These are phyloP conservation scores for Dicranocentrus wangi DNA, from an alignment of 2,888 invertebrate genomes.

Conservation along the genomic window DNA sequence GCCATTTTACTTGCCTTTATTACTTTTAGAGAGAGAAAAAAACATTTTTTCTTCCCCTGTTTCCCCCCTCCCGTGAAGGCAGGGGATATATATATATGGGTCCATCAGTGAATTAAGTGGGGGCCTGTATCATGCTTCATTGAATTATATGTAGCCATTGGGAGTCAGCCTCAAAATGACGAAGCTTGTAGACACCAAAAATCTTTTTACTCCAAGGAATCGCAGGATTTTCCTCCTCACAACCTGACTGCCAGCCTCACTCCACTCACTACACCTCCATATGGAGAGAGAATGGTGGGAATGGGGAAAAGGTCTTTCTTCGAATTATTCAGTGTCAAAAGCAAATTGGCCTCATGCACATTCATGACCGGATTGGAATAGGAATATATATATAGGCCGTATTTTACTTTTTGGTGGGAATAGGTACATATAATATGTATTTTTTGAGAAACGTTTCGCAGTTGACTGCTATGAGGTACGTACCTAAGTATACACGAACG, in stretches of 20 bases:
- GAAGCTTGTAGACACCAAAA: too few relatives aligned
- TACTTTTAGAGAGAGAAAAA: neutral
- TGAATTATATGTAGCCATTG: slow-evolving; percentile 9
- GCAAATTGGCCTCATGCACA: slow-evolving; percentile 42
- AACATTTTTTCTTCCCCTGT: neutral
- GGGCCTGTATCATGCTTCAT: slow-evolving; percentile 1
- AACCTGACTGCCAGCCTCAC: too few relatives aligned
- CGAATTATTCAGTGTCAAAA: slow-evolving; percentile 50
- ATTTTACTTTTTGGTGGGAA: neutral
- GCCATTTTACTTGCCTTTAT: neutral
- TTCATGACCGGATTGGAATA: slow-evolving; percentile 17
- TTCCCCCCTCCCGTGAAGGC: neutral
- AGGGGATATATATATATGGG: neutral
- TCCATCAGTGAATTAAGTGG: slow-evolving; percentile 9
- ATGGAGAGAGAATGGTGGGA: too few relatives aligned
- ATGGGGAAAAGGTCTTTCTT: neutral
- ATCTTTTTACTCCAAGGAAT: too few relatives aligned
- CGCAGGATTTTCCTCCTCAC: too few relatives aligned
- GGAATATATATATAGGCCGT: too few relatives aligned
- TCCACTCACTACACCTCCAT: too few relatives aligned
- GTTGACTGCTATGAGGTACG: too few relatives aligned
- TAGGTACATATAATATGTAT: neutral
- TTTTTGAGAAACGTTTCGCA: neutral
- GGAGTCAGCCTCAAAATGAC: neutral
- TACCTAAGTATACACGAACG: too few relatives aligned